Percentiles rank a stretch among this genome's conserved stretches.
Conservation (phyloP, 2,113 vertebrate genomes). For the Sapayoa aenigma region DNA sequence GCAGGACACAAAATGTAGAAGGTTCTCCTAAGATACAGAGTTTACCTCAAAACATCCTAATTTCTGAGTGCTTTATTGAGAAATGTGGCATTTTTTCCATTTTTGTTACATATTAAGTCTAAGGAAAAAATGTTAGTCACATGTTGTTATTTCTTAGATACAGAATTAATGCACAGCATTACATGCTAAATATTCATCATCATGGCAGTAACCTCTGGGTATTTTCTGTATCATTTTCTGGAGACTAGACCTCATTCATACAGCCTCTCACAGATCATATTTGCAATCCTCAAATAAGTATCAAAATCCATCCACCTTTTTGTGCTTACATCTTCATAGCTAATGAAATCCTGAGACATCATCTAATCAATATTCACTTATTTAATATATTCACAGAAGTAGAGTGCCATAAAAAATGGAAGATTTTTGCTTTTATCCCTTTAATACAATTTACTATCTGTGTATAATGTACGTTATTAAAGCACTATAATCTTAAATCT, state of each 20-base stretch:
- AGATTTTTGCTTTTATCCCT: conserved; percentile 44
- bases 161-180: not conserved
- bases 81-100: not conserved
- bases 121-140: not conserved
- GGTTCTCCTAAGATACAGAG: not conserved
- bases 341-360: conserved; percentile 21
- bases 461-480: conserved; percentile 38
- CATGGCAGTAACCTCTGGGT: not conserved
- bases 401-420: not conserved
- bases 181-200: not conserved
- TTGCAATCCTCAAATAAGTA: not conserved
- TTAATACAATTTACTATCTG: conserved; percentile 37
- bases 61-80: not conserved
- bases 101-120: not conserved
- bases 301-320: not conserved
- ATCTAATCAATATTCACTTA: conserved; percentile 42
- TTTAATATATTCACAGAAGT: conserved; percentile 3
- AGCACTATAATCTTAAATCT: conserved; percentile 24
- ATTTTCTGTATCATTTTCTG: not conserved
- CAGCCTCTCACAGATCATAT: not conserved
- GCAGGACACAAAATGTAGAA: not conserved
- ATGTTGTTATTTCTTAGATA: not conserved
- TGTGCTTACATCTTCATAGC: not conserved
- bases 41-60: not conserved
- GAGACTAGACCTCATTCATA: not conserved